Evolutionary conservation across 2,797 vertebrate species (phyloP).

Genomic region (Gallirallus australis): DNA sequence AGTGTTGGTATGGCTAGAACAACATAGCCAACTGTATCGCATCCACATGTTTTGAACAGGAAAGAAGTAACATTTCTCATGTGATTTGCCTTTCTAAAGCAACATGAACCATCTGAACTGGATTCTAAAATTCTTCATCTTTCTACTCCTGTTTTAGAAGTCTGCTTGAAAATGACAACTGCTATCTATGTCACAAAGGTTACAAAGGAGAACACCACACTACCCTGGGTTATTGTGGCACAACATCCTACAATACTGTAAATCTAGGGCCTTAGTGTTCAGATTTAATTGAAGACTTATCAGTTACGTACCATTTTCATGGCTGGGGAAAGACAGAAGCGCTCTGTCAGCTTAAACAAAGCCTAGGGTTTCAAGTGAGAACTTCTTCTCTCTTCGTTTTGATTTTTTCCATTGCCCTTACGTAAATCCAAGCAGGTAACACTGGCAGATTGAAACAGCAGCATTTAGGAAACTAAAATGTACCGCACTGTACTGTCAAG

Average conservation of each 20-base stretch:
- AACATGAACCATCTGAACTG: background rate
- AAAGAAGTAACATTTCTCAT: background rate
- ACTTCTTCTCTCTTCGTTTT: background rate
- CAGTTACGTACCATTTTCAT: background rate
- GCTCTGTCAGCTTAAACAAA: background rate
- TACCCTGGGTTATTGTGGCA: background rate
- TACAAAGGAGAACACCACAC: background rate
- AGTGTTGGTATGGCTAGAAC: background rate
- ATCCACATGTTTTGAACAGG: background rate
- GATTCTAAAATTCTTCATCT: background rate
- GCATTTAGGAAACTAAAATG: background rate
- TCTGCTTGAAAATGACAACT: background rate
- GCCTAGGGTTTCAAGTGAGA: background rate
- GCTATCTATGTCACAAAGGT: background rate
- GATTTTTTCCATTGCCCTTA: background rate
- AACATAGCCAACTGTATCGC: background rate
- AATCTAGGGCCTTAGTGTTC: background rate
- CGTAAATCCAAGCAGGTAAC: background rate
- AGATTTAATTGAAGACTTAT: background rate
- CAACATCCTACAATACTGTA: background rate
- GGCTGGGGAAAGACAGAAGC: background rate
- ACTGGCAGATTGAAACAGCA: background rate
- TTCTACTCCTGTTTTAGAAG: background rate
- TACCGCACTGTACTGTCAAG: too few species aligned
- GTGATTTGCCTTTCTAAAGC: background rate